Evolutionary conservation across 2,797 vertebrate species (phyloP), one percentile per base, ranked within the genome.

Genomic region (Phoebastria nigripes): DNA sequence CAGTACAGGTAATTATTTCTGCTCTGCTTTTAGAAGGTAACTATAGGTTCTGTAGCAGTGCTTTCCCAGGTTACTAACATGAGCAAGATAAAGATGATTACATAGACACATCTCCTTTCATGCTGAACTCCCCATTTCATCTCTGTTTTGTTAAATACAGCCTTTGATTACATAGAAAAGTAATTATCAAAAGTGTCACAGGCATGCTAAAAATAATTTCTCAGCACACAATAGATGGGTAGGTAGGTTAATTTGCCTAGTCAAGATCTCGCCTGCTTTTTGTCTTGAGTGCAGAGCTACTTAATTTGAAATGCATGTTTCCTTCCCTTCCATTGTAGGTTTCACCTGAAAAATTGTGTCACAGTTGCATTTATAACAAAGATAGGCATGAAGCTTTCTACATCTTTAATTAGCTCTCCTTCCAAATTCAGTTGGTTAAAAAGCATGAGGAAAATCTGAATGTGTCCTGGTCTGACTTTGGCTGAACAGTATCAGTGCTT

Each of bases 161-260:
- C 39, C 73, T 94, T 93, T 82, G 82, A 92, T 87, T 87, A 85
- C 42, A 46, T 15, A 26, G 39, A 88, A 78, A 81, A 92, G 46
- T 89, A 83, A 94, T 96, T 94, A 96, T 78, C 58, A 81, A 31
- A 89, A 1, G 51, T 63, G 80, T 69, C 91, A 84, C 31, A 72
- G 46, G 62, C 49, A 56, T 9, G 37, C 85, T 94, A 90, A 93
- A 96, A 94, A 95, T 90, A 91, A 76, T 63, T 88, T 86, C 54
- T 79, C 58, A 47, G 70, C 66, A 61, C 66, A 88, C 46, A 76
- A 46, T 72, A 70, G 72, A 37, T 66, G 37, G 37, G 46, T 67
- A 84, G 82, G 46, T 84, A 88, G 58, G 85, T 81, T 95, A 82
- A 92, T 93, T 87, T 86, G 22, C 82, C 55, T 84, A 81, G 83